Percentiles rank a stretch among this genome's conserved stretches.
Conservation (phyloP, 2,113 vertebrate genomes). For the Zosterops hypoxanthus region DNA sequence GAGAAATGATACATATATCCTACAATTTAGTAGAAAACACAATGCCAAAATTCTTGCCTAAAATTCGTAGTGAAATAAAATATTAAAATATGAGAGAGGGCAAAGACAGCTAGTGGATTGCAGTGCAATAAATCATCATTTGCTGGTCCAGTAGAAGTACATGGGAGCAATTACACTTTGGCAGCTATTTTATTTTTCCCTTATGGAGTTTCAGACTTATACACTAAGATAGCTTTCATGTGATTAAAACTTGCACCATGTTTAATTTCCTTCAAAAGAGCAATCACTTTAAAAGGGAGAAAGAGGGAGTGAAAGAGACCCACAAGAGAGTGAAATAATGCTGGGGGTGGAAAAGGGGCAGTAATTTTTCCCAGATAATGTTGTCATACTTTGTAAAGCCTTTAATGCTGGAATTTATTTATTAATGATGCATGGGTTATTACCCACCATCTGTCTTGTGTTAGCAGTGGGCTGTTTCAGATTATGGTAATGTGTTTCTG, state of each 20-base stretch:
- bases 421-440: constrained; percentile 87
- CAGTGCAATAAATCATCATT: constrained; percentile 61
- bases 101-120: constrained; percentile 25
- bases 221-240: constrained; percentile 71
- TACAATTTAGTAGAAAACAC: constrained; percentile 36
- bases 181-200: constrained; percentile 76
- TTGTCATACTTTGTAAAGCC: constrained; percentile 86
- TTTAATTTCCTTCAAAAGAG: constrained; percentile 74
- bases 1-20: constrained; percentile 44
- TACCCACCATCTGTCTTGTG: constrained; percentile 86
- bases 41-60: constrained; percentile 56
- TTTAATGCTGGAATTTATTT: constrained; percentile 89
- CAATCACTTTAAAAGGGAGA: constrained; percentile 27
- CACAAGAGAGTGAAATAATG: constrained; percentile 71
- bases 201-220: constrained; percentile 73
- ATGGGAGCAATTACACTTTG: constrained; percentile 74
- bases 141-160: constrained; percentile 67
- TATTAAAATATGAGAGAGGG: not conserved
- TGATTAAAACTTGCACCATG: constrained; percentile 62
- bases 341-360: constrained; percentile 64
- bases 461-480: constrained; percentile 86
- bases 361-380: constrained; percentile 79
- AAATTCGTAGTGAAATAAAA: constrained; percentile 39
- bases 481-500: constrained; percentile 90
- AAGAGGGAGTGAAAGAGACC: constrained; percentile 27